phyloP scores from a whole-genome alignment of 2,888 invertebrate genomes.

The Tetropium fuscum region DNA sequence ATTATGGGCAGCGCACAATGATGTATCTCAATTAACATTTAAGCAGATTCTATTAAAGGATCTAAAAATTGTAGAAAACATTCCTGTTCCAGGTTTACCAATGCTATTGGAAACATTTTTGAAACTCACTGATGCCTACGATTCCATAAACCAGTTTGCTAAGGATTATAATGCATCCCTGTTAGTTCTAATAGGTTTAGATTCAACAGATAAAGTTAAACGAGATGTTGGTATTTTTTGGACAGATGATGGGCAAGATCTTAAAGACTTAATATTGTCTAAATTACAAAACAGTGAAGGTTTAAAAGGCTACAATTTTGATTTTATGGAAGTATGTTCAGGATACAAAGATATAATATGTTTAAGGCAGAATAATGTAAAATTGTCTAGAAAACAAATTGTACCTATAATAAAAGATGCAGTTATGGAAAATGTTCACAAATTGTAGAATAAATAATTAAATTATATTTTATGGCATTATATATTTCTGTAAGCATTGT shows the following conservation, averaged over 20 bases:
- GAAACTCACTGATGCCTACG: slow-evolving; percentile 64
- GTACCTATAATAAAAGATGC: slow-evolving; percentile 73
- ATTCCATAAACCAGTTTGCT: slow-evolving; percentile 69
- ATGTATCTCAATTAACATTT: slow-evolving; percentile 74
- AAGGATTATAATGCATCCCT: slow-evolving; percentile 62
- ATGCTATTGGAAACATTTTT: slow-evolving; percentile 74
- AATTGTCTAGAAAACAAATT: slow-evolving; percentile 77
- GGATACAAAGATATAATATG: slow-evolving; percentile 66
- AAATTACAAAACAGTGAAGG: slow-evolving; percentile 54
- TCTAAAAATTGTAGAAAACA: slow-evolving; percentile 74
- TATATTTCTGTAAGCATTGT: too few relatives aligned
- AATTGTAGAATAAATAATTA: slow-evolving; percentile 3
- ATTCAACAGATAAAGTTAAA: slow-evolving; percentile 66
- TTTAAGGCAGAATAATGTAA: slow-evolving; percentile 71
- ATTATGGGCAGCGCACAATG: slow-evolving; percentile 74
- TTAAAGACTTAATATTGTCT: slow-evolving; percentile 60
- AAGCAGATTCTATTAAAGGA: slow-evolving; percentile 82
- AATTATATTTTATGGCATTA: too few relatives aligned
- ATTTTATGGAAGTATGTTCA: slow-evolving; percentile 60
- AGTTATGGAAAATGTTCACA: slow-evolving; percentile 11
- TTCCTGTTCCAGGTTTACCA: slow-evolving; percentile 71
- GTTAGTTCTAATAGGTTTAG: slow-evolving; percentile 75
- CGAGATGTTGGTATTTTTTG: slow-evolving; percentile 70
- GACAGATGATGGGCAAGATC: slow-evolving; percentile 53
- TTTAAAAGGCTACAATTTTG: slow-evolving; percentile 59